Conservation (phyloP, 1,140 invertebrate genomes). For the Drosophila erecta region DNA sequence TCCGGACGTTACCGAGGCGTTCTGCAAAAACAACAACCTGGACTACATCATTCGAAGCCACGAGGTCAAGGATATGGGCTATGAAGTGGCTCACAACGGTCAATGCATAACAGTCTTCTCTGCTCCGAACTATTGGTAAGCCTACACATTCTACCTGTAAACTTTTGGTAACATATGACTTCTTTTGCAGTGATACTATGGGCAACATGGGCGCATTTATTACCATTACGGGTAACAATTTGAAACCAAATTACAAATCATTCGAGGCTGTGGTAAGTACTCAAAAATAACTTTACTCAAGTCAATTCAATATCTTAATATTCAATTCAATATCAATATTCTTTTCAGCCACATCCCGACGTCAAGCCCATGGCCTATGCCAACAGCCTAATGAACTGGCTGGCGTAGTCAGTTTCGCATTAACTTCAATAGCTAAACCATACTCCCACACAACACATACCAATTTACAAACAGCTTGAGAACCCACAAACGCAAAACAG, state of each 20-base stretch:
- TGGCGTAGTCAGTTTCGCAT: conserved; percentile 69
- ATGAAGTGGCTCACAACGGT: conserved; percentile 96
- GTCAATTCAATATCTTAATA: not conserved
- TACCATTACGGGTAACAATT: conserved; percentile 95
- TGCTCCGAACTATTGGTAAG: conserved; percentile 99
- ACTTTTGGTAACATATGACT: not conserved
- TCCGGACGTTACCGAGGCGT: conserved; percentile 96
- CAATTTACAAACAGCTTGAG: conserved; percentile 57
- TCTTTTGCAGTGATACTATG: conserved; percentile 96
- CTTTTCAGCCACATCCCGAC: conserved; percentile 96
- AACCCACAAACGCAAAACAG: conserved; percentile 56
- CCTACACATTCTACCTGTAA: not conserved
- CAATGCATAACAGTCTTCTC: conserved; percentile 98
- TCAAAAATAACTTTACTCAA: not conserved
- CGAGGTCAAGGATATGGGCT: conserved; percentile 98
- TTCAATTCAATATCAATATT: conserved; percentile 16
- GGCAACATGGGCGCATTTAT: conserved; percentile 99
- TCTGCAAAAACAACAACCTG: conserved; percentile 93
- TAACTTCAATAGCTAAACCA: conserved; percentile 72
- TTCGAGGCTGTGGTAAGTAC: conserved; percentile 93
- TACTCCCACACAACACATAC: conserved; percentile 39
- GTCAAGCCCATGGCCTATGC: conserved; percentile 98
- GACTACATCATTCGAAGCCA: conserved; percentile 98
- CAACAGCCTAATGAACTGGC: conserved; percentile 87
- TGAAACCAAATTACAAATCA: conserved; percentile 95